Evolutionary conservation across 2,797 vertebrate species (phyloP), one percentile per base, ranked within the genome.

Genomic region (Capromys pilorides): DNA sequence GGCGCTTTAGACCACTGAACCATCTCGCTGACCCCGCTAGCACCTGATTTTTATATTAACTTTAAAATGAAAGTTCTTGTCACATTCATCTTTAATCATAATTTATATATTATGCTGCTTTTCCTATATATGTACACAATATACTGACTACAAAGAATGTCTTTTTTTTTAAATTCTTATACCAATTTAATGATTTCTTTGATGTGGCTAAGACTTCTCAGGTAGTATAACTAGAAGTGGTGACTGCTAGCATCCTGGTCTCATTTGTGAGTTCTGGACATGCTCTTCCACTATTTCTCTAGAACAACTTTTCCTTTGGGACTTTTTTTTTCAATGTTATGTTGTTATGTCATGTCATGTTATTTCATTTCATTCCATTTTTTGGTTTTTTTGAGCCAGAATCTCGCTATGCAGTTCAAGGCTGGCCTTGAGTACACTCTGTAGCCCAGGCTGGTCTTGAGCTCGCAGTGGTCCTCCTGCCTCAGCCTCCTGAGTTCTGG

Each of bases 61-160:
- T 36, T 84, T 83, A 89, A 88, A 67, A 39, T 78, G 83, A 79
- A 64, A 77, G 83, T 61, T 62, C 54, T 91, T 89, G 36, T 28
- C 31, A 49, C 85, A 89, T 86, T 91, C 31, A 82, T 59, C 33
- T 88, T 84, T 78, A 39, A 89, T 45, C 18, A 83, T 78, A 86
- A 86, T 78, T 88, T 88, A 1, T 39, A 85, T 61, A 85, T 81
- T 84, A 83, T 57, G 45, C 91, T 78, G 41, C 1, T 61, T 91
- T 82, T 62, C 14, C 16, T 62, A 36, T 24, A 28, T 86, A 33
- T 7, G 24, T 6, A 85, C 6, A 31, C 28, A 86, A 36, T 28
- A 71, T 73, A 71, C 51, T 51, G 78, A 62, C 61, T 75, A n/a
- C 26, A 83, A 93, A 73, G 45, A 33, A 71, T 66, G 19, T 18